Evolutionary conservation across 2,113 vertebrate genomes (phyloP).

Genomic region (Helogale parvula): DNA sequence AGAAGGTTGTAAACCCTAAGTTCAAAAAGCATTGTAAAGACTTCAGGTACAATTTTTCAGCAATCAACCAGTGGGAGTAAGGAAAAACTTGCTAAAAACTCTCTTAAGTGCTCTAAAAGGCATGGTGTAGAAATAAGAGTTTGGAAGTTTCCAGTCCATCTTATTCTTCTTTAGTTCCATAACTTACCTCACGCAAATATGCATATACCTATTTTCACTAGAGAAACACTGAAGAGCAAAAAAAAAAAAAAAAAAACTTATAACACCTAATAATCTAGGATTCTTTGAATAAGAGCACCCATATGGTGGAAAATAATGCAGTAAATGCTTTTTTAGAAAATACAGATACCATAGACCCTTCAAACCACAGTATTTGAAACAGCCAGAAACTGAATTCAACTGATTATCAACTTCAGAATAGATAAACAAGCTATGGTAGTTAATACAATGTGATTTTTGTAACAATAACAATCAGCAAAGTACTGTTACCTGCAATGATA

Average conservation of each 20-base stretch:
- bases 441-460: background rate
- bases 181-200: background rate
- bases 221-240: background rate
- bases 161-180: background rate
- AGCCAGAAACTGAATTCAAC: background rate
- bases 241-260: background rate
- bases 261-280: background rate
- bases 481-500: background rate
- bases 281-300: background rate
- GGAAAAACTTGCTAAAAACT: background rate
- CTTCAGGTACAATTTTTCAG: background rate
- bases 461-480: background rate
- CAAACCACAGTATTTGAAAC: background rate
- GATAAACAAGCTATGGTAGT: background rate
- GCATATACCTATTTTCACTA: background rate
- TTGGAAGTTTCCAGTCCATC: background rate
- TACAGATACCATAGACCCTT: background rate
- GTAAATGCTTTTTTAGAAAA: background rate
- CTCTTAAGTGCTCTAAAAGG: background rate
- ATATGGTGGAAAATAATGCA: background rate
- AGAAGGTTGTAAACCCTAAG: background rate
- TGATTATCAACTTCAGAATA: background rate
- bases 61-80: background rate
- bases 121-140: background rate
- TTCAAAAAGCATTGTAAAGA: background rate